Evolutionary conservation across 2,888 invertebrate species (phyloP), one percentile per base, ranked within the genome.

Genomic region (Pemphredon lugubris): DNA sequence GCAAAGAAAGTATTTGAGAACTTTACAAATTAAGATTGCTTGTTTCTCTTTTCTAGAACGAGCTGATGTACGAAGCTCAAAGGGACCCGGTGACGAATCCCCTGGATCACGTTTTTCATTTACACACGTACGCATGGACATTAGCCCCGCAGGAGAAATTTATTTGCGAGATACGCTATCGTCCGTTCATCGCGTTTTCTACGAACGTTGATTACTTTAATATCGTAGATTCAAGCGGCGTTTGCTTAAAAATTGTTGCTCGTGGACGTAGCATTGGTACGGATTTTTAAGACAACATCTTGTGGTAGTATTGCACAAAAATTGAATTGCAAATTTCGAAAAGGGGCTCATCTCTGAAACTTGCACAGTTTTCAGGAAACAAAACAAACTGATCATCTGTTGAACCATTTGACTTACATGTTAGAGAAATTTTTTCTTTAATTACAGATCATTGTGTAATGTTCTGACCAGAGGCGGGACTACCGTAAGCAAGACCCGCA

Each of bases 141-240:
- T 68, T 89, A 11, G 58, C 69, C 7, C 77, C 84, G 2, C 76
- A 79, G 16, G 75, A 84, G 32, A 67, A 75, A 39, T 83, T 79
- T 18, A 64, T 77, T 9, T 86, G 88, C 50, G 84, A 86, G 39
- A 82, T 90, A 39, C 79, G 73, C 6, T 91, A 89, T 69, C 84
- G 68, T 11, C 90, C 91, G 0, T 71, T 78, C 13, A 65, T 87
- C 20, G 81, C 87, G 0, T 82, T 74, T 44, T 70, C 84, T 13
- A 84, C 70, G 47, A 87, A 88, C 69, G 67, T 85, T 1, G 90
- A 90, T 77, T 86, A 88, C 57, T 90, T 90, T 65, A 73, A 75
- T 2, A 84, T 90, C 30, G 64, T 73, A 2, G 86, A 88, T 45
- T 79, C 77, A 1, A 71, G 68, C 34, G 69, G 65, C 16, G 77